Base-by-base conservation (phyloP, 2,888 invertebrate genomes). In the Dynastes grantii region DNA sequence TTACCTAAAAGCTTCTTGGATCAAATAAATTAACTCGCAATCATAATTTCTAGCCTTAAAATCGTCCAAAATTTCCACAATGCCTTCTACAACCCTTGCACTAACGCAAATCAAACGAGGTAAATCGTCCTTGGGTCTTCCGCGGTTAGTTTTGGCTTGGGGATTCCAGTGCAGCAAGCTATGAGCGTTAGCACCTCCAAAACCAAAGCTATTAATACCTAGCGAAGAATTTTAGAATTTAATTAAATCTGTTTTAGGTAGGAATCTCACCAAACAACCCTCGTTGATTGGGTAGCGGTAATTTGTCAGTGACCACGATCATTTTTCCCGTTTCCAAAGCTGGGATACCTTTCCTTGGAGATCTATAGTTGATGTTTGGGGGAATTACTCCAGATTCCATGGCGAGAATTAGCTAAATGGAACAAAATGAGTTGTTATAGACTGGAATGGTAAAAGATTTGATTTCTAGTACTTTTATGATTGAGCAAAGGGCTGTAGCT, bases 111-210 rank as follows among this genome's bases (percentile, higher is more conserved):
- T 92, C 68, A 97, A 88, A 68, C 96, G 91, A 0, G 95, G 95
- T 0, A 94, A 86, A 82, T 92, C 90, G 83, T 95, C 95, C 0
- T 86, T 84, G 0, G 94, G 93, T 13, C 91, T 84, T n/a, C 92
- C 93, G 2, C 90, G 89, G 85, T 94, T 94, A 0, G 91, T 88
- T 89, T 93, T 94, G 49, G 85, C 22, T 22, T 22, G 22, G 22
- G 22, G 90, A 77, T 92, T 88, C 64, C 93, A 92, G 85, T 91
- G 91, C 5, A 95, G 86, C 61, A 95, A 85, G 32, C 92, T 90
- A 84, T 95, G 95, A 58, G 94, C 94, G 85, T 96, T 96, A 9
- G 94, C 94, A 0, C 97, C 97, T 51, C 97, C 97, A 86, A 97
- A 98, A 0, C 97, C 97, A 86, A 97, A 98, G 2, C 96, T 96